These are phyloP conservation scores for Sus cebifrons DNA, from an alignment of 2,797 vertebrate genomes.

Conservation along the genomic window DNA sequence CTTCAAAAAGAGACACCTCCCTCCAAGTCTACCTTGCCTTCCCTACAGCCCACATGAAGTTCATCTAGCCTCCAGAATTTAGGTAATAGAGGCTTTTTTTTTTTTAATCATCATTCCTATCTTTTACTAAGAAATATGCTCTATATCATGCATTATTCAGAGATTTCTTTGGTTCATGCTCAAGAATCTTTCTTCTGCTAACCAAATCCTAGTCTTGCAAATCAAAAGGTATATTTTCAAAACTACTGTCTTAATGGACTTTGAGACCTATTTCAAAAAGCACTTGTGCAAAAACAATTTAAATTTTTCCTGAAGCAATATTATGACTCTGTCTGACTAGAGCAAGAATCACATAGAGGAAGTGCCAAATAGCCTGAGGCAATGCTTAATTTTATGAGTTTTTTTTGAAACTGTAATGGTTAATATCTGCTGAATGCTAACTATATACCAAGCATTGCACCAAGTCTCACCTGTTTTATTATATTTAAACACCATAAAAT, in stretches of 20 bases:
- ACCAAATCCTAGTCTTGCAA: background rate
- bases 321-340: background rate
- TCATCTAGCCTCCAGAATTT: background rate
- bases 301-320: background rate
- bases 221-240: slow-evolving; percentile 27
- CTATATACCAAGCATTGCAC: background rate
- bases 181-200: background rate
- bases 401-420: background rate
- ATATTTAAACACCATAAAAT: background rate
- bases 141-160: background rate
- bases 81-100: background rate
- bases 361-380: background rate
- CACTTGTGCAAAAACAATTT: background rate
- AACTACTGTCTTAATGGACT: background rate
- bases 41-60: background rate
- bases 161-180: background rate
- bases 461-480: background rate
- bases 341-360: background rate
- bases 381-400: background rate
- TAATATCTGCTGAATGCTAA: background rate
- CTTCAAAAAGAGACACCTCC: background rate
- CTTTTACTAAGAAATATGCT: background rate
- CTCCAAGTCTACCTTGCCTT: background rate
- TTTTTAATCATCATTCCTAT: background rate
- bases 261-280: background rate